Conservation (phyloP, 2,888 invertebrate genomes). For the Tetramorium bicarinatum region DNA sequence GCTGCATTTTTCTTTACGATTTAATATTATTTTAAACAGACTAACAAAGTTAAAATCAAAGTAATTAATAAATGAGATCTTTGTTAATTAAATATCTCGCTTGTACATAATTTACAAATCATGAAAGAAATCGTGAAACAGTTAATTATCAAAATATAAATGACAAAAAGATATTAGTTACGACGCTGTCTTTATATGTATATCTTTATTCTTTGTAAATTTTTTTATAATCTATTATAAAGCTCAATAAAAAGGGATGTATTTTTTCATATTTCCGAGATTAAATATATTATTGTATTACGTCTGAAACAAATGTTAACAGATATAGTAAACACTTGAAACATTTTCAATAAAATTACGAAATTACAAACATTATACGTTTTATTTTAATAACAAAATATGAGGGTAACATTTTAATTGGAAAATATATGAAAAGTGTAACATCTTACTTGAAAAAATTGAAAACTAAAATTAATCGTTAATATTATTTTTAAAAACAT, state of each 20-base stretch:
- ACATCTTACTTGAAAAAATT: not conserved
- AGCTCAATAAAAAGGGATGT: not conserved
- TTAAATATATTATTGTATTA: not conserved
- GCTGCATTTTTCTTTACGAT: not conserved
- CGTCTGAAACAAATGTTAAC: not conserved
- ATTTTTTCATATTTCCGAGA: not conserved
- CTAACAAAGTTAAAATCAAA: not conserved
- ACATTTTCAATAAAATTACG: not conserved
- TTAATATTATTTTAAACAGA: not conserved
- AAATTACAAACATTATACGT: not conserved
- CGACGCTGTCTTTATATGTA: not conserved
- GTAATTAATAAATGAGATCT: conserved; percentile 11
- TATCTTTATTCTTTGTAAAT: not conserved
- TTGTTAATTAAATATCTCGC: not conserved
- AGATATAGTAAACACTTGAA: not conserved
- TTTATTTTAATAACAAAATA: not conserved
- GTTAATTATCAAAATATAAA: not conserved
- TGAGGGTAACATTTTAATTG: not conserved
- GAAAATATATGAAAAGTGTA: not conserved
- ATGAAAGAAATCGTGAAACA: not conserved
- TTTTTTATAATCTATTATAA: not conserved
- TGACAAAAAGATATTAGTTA: not conserved
- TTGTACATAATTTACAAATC: not conserved
- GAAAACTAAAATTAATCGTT: not conserved
- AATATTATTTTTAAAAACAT: not conserved